Conservation (phyloP, 2,113 vertebrate species). For the Tiliqua scincoides region DNA sequence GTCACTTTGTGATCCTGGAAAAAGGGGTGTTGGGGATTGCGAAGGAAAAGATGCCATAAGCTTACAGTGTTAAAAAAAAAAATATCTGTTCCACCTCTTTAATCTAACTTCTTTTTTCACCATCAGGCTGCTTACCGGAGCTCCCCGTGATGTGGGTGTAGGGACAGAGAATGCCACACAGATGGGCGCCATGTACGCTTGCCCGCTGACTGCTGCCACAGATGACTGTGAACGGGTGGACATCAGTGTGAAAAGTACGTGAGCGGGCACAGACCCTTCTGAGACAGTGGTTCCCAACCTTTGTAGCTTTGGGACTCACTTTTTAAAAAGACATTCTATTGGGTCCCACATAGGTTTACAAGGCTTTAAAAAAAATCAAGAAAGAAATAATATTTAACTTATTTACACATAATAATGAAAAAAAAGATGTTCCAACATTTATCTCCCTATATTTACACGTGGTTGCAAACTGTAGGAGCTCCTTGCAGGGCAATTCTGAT, state of each 20-base stretch:
- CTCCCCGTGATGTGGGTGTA: conserved; percentile 82
- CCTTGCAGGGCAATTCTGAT: too few relatives aligned
- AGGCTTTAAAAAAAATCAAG: too few relatives aligned
- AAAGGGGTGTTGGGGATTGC: not conserved
- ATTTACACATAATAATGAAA: too few relatives aligned
- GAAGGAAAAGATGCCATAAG: not conserved
- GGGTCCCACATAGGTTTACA: too few relatives aligned
- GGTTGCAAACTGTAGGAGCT: too few relatives aligned
- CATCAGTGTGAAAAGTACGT: conserved; percentile 84
- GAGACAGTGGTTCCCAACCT: too few relatives aligned
- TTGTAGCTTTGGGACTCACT: too few relatives aligned
- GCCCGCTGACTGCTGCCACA: conserved; percentile 77
- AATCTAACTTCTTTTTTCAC: not conserved
- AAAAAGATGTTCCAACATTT: too few relatives aligned
- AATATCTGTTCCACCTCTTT: rapidly evolving
- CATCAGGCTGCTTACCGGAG: conserved; percentile 86
- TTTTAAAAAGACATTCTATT: too few relatives aligned
- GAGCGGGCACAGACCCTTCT: not conserved
- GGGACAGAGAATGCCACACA: conserved; percentile 75
- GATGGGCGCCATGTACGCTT: conserved; percentile 89
- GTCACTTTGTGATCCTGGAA: not conserved
- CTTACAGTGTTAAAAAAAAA: not conserved
- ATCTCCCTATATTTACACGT: too few relatives aligned
- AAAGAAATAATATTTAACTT: too few relatives aligned
- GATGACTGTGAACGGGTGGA: conserved; percentile 86